A percentile compares a stretch with the other conserved stretches of the same genome.
Evolutionary conservation across 2,113 vertebrate genomes (phyloP).

Genomic region (Odontophorus gujanensis): DNA sequence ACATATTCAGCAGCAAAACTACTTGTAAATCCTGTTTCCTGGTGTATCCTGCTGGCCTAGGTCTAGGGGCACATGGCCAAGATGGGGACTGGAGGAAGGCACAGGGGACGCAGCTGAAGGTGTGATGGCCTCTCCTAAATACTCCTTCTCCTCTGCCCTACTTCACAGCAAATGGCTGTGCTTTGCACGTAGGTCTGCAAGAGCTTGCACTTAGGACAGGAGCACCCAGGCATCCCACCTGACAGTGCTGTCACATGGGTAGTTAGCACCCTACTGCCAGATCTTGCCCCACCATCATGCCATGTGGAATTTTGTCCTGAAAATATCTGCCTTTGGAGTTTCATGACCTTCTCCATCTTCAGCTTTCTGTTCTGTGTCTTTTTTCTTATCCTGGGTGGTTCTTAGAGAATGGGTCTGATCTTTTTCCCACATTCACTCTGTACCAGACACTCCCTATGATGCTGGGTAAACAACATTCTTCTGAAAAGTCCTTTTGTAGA

Average conservation of each 20-base stretch:
- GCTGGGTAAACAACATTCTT: not conserved
- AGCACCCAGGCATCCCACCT: not conserved
- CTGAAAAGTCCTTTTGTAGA: not conserved
- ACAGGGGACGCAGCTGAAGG: not conserved
- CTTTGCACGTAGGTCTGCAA: not conserved
- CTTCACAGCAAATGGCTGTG: accelerated
- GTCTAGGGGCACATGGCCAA: accelerated
- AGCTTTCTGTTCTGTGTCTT: not conserved
- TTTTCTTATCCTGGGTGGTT: not conserved
- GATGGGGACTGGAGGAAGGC: not conserved
- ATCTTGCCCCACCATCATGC: accelerated
- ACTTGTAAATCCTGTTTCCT: not conserved
- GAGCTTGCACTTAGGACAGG: not conserved
- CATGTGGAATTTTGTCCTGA: not conserved
- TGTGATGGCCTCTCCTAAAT: accelerated
- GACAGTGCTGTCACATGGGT: not conserved
- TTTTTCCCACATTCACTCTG: not conserved
- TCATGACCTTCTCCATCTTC: not conserved
- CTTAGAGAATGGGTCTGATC: not conserved
- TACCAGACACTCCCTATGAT: not conserved
- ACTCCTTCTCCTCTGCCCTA: not conserved
- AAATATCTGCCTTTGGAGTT: not conserved
- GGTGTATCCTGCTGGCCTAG: not conserved
- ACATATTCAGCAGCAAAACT: not conserved
- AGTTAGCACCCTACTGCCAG: not conserved